Conservation (phyloP, 2,888 invertebrate genomes). For the Plebejus argus region DNA sequence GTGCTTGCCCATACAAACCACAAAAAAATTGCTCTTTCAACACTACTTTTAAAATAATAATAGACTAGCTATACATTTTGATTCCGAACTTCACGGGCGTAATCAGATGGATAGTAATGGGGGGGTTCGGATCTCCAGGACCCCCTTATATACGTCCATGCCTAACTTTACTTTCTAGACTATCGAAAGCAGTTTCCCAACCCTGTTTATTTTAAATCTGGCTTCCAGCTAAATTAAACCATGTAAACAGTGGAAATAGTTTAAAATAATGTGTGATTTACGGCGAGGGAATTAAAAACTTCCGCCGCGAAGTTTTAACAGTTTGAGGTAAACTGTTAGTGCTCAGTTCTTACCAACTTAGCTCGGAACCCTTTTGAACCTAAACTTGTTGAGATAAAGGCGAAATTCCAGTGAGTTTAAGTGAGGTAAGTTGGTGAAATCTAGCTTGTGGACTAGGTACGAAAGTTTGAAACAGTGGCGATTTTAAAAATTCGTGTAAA, state of each 20-base stretch:
- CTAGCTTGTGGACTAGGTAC: slow-evolving; percentile 25
- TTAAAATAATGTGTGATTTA: slow-evolving; percentile 33
- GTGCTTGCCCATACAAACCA: too few relatives aligned
- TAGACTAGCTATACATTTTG: too few relatives aligned
- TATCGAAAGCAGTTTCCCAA: not conserved
- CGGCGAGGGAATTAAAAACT: slow-evolving; percentile 32
- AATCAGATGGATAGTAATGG: too few relatives aligned
- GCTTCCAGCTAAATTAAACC: not conserved
- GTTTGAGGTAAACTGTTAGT: slow-evolving; percentile 37
- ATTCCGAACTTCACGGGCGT: too few relatives aligned
- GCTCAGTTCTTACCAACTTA: slow-evolving; percentile 14
- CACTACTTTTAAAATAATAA: too few relatives aligned
- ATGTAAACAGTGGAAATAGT: slow-evolving; percentile 12
- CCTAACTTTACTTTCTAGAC: too few relatives aligned
- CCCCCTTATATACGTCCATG: too few relatives aligned
- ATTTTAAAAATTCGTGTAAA: slow-evolving; percentile 14
- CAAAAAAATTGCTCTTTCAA: too few relatives aligned
- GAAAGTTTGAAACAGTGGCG: slow-evolving; percentile 10
- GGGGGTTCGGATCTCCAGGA: too few relatives aligned
- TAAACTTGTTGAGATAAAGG: not conserved
- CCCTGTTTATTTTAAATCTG: not conserved
- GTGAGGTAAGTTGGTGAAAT: not conserved
- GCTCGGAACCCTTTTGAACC: not conserved
- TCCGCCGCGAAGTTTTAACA: slow-evolving; percentile 34
- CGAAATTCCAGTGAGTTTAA: not conserved